These are phyloP conservation scores for Rhingia rostrata DNA, from an alignment of 2,888 invertebrate species.

Conservation along the genomic window DNA sequence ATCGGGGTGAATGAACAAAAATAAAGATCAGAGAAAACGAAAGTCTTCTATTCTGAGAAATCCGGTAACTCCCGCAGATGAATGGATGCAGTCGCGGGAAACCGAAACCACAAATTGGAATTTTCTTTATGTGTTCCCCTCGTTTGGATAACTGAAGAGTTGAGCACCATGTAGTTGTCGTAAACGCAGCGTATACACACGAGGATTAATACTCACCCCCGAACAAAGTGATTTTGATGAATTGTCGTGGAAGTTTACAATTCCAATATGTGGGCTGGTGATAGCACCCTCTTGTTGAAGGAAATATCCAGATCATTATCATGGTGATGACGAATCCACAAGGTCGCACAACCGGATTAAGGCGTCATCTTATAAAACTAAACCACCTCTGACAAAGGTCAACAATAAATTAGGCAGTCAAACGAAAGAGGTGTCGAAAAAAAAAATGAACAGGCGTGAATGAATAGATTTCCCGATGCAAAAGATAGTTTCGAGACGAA, in stretches of 20 bases:
- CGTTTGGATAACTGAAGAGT: too few species aligned
- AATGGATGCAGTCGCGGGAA: constrained; percentile 14
- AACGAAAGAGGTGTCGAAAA: constrained; percentile 20
- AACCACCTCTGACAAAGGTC: constrained; percentile 44
- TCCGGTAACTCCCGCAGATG: constrained; percentile 13
- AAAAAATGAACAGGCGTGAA: too few species aligned
- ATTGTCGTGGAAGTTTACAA: not conserved
- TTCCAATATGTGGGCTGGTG: not conserved
- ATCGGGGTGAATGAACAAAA: constrained; percentile 58
- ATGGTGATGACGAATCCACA: constrained; percentile 29
- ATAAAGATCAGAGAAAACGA: constrained; percentile 37
- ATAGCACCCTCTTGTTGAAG: constrained; percentile 23
- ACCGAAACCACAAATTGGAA: constrained; percentile 20
- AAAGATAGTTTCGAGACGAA: constrained; percentile 14
- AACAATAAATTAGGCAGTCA: constrained; percentile 26
- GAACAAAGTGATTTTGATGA: not conserved
- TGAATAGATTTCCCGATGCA: constrained; percentile 7
- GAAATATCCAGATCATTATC: constrained; percentile 23
- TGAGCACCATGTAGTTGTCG: too few species aligned
- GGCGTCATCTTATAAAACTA: constrained; percentile 22
- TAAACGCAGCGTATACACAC: too few species aligned
- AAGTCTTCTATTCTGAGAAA: constrained; percentile 26
- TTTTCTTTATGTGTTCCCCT: constrained; percentile 29
- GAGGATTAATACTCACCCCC: too few species aligned
- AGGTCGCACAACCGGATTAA: constrained; percentile 45